Evolutionary conservation across 2,797 vertebrate species (phyloP).

Genomic region (Sebastes vulpes): DNA sequence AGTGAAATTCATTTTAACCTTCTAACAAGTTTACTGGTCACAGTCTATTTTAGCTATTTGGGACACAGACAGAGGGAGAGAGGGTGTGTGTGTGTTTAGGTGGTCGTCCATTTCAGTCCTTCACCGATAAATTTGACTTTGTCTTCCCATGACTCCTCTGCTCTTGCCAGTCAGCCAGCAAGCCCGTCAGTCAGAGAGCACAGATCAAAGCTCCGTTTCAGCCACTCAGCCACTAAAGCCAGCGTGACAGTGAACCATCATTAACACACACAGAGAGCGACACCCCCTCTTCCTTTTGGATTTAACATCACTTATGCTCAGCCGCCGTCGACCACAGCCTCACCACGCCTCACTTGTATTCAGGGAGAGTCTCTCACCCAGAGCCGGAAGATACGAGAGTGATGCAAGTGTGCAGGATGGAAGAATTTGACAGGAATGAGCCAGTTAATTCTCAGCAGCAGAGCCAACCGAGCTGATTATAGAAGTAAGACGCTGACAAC

Average conservation of each 20-base stretch:
- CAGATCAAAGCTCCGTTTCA: constrained; percentile 68
- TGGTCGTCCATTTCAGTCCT: constrained; percentile 28
- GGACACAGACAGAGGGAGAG: not conserved
- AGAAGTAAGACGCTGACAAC: constrained; percentile 60
- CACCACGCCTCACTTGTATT: constrained; percentile 44
- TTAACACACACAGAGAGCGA: constrained; percentile 60
- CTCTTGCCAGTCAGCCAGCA: constrained; percentile 51
- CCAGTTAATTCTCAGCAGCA: constrained; percentile 61
- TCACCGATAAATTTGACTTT: constrained; percentile 67
- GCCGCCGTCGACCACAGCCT: constrained; percentile 25
- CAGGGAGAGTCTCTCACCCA: constrained; percentile 28
- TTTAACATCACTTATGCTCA: constrained; percentile 53
- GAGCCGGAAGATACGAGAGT: constrained; percentile 25
- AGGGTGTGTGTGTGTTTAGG: not conserved
- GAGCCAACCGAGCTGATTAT: constrained; percentile 66
- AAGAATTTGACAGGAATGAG: constrained; percentile 60
- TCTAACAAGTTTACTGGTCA: constrained; percentile 36
- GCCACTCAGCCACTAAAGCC: constrained; percentile 67
- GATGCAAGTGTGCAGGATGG: constrained; percentile 17
- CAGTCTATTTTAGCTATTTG: constrained; percentile 3
- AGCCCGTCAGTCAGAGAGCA: constrained; percentile 57
- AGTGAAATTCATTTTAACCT: constrained; percentile 1
- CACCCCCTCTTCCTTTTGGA: constrained; percentile 50
- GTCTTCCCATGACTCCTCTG: constrained; percentile 57
- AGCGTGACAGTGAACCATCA: constrained; percentile 69